These are phyloP conservation scores for Athetis lepigone DNA, from an alignment of 2,888 invertebrate genomes.

Conservation along the genomic window DNA sequence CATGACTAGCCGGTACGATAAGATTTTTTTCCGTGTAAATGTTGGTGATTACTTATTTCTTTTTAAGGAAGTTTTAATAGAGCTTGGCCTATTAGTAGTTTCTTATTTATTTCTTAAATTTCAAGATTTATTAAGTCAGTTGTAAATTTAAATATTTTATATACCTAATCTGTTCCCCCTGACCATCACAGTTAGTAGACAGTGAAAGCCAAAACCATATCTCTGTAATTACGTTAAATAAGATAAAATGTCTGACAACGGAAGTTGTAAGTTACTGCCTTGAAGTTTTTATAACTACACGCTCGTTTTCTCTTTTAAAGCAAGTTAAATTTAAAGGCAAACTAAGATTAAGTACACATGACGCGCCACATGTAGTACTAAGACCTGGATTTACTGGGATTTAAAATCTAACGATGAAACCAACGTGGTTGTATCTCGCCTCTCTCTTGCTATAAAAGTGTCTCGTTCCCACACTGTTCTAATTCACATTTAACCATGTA, in stretches of 20 bases:
- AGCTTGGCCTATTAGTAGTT: not conserved
- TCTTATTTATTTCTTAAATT: not conserved
- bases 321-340: constrained; percentile 15
- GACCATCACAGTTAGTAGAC: too few relatives aligned
- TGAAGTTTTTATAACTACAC: constrained; percentile 2
- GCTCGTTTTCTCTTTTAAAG: constrained; percentile 1
- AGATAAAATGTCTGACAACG: not conserved
- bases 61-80: not conserved
- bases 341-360: constrained; percentile 30
- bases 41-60: constrained; percentile 26
- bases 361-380: constrained; percentile 18
- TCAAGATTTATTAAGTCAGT: not conserved
- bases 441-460: not conserved
- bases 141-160: too few relatives aligned
- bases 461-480: too few relatives aligned
- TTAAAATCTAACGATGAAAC: constrained; percentile 6
- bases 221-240: not conserved
- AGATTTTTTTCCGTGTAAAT: constrained; percentile 43
- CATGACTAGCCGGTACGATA: constrained; percentile 49
- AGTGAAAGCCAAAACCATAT: too few relatives aligned
- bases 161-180: too few relatives aligned
- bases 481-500: too few relatives aligned
- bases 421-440: constrained; percentile 6
- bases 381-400: constrained; percentile 37
- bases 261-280: not conserved